Percentiles rank a stretch among this genome's conserved stretches.
These are phyloP conservation scores for Drosophila leontia DNA, from an alignment of 1,140 invertebrate genomes.

Conservation along the genomic window DNA sequence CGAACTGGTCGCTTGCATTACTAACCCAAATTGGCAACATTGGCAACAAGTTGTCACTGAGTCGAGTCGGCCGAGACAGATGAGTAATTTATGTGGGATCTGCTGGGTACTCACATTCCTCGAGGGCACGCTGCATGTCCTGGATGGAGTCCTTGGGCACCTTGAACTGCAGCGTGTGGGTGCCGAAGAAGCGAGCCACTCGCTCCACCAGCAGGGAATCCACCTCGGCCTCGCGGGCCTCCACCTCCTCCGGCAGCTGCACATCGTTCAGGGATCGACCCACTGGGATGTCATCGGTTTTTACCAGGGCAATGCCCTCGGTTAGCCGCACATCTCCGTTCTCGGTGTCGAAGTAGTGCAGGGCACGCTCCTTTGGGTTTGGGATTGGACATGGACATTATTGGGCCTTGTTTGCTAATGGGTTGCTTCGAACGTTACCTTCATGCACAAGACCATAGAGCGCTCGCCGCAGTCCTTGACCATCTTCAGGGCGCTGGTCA, in stretches of 20 bases:
- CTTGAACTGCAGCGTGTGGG: constrained; percentile 91
- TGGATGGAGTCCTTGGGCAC: constrained; percentile 89
- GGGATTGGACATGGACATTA: constrained; percentile 3
- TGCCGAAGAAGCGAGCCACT: constrained; percentile 90
- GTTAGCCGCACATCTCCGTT: constrained; percentile 87
- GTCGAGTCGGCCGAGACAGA: constrained; percentile 42
- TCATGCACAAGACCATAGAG: constrained; percentile 90
- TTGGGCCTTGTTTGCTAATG: neutral
- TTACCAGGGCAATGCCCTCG: constrained; percentile 90
- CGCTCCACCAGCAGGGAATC: constrained; percentile 91
- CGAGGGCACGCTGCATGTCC: constrained; percentile 89
- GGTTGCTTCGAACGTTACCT: constrained; percentile 85
- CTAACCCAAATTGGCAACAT: constrained; percentile 70
- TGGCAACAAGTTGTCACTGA: constrained; percentile 36
- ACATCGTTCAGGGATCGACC: constrained; percentile 86
- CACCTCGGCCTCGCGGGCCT: constrained; percentile 90
- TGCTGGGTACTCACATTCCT: constrained; percentile 85
- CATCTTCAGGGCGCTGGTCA: constrained; percentile 88
- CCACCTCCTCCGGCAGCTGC: constrained; percentile 88
- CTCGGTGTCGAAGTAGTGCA: constrained; percentile 88
- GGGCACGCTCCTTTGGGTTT: constrained; percentile 87
- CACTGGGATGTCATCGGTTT: constrained; percentile 87
- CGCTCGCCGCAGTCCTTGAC: constrained; percentile 89
- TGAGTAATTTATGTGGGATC: constrained; percentile 18
- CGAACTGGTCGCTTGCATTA: constrained; percentile 67